Evolutionary conservation across 2,888 invertebrate species (phyloP).

Genomic region (Callyntrura guangdongensis): DNA sequence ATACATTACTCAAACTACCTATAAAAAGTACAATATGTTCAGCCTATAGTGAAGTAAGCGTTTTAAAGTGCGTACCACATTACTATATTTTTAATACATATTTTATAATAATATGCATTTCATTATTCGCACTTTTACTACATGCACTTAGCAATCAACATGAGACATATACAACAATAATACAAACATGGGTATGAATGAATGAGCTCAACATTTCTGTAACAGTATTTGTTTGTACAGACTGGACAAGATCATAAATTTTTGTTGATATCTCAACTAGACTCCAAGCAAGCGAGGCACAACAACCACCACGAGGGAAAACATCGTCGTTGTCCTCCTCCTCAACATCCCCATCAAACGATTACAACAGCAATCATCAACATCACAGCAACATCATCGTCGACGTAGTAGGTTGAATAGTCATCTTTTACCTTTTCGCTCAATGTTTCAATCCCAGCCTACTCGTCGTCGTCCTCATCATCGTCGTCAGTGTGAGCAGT

Average conservation of each 20-base stretch:
- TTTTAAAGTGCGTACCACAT: slow-evolving; percentile 17
- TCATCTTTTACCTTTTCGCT: slow-evolving; percentile 9
- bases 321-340: slow-evolving; percentile 22
- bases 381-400: not conserved
- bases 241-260: slow-evolving; percentile 81
- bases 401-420: not conserved
- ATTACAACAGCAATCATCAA: not conserved
- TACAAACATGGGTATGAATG: slow-evolving; percentile 60
- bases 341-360: not conserved
- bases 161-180: slow-evolving; percentile 9
- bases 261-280: slow-evolving; percentile 77
- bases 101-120: slow-evolving; percentile 24
- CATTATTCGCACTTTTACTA: slow-evolving; percentile 57
- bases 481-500: not conserved
- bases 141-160: slow-evolving; percentile 47
- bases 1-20: not conserved
- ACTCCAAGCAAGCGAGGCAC: not conserved
- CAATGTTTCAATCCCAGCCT: slow-evolving; percentile 30
- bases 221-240: slow-evolving; percentile 47
- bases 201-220: slow-evolving; percentile 40
- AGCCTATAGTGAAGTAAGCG: not conserved
- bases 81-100: slow-evolving; percentile 1
- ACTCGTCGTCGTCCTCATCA: not conserved
- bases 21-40: not conserved
- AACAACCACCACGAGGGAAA: slow-evolving; percentile 39